Evolutionary conservation across 2,113 vertebrate species (phyloP).

Genomic region (Grantiella picta): DNA sequence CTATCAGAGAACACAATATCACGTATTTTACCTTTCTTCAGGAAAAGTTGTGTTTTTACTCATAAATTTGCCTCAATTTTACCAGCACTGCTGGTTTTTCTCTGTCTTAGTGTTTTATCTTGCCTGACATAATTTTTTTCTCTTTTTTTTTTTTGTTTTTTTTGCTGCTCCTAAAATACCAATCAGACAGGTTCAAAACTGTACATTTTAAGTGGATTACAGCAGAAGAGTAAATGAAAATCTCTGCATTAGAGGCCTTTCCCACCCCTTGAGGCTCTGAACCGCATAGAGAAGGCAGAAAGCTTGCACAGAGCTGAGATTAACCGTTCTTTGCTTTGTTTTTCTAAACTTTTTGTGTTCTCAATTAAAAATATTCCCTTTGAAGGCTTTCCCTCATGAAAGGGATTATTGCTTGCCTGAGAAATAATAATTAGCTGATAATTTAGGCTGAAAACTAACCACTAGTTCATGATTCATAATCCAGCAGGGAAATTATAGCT

Average conservation of each 20-base stretch:
- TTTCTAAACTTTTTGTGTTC: neutral
- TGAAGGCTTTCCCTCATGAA: constrained; percentile 5
- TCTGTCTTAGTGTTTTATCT: neutral
- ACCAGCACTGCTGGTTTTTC: neutral
- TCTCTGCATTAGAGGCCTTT: neutral
- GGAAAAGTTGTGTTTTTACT: neutral
- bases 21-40: neutral
- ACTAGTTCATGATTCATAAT: neutral
- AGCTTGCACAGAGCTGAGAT: neutral
- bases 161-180: neutral
- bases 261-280: neutral
- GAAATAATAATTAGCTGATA: constrained; percentile 42
- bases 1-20: neutral
- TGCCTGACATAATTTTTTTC: neutral
- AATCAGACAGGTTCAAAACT: neutral
- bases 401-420: neutral
- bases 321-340: constrained; percentile 1
- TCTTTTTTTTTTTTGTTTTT: no score
- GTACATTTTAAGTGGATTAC: neutral
- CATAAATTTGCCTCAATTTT: neutral
- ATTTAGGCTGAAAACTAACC: constrained; percentile 10
- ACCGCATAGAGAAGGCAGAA: neutral
- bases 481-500: neutral
- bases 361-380: constrained; percentile 30
- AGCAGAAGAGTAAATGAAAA: neutral